A percentile compares a stretch with the other conserved stretches of the same genome.
phyloP scores from a whole-genome alignment of 92 coral and sea anemone genomes.

The Palythoa grandis region DNA sequence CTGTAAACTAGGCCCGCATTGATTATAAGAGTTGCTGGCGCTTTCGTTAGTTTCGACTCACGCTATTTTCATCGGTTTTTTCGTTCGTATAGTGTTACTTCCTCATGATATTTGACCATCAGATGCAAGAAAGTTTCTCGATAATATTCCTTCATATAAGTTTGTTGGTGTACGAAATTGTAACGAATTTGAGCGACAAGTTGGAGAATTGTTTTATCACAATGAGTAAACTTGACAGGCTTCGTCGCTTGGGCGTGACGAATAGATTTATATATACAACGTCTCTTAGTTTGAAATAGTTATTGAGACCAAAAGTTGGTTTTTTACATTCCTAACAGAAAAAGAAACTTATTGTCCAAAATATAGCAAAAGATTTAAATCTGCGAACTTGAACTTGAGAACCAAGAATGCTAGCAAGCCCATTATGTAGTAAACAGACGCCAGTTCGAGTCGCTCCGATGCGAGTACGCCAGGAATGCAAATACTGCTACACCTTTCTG shows the following conservation, averaged over 20 bases:
- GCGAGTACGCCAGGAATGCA: constrained; percentile 41
- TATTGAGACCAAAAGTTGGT: not conserved
- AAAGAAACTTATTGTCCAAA: constrained; percentile 18
- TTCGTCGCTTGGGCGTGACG: constrained; percentile 44
- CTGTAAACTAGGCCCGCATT: not conserved
- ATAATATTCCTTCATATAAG: not conserved
- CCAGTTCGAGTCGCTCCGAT: not conserved
- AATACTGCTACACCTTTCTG: constrained; percentile 5
- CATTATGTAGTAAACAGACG: constrained; percentile 32
- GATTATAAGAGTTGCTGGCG: not conserved
- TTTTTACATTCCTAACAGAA: not conserved
- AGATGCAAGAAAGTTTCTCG: constrained; percentile 1
- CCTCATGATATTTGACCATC: not conserved
- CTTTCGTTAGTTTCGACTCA: not conserved
- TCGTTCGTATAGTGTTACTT: not conserved
- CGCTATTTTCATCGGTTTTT: constrained; percentile 1
- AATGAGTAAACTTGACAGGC: constrained; percentile 3
- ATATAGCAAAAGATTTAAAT: not conserved
- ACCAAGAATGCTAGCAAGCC: not conserved
- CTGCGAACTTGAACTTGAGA: constrained; percentile 6
- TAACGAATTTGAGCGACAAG: constrained; percentile 18
- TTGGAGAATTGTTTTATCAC: constrained; percentile 24
- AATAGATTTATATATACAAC: constrained; percentile 10
- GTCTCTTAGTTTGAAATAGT: constrained; percentile 11
- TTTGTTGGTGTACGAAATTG: not conserved